Conservation (phyloP, 2,888 invertebrate species). For the Lasius fuliginosus region DNA sequence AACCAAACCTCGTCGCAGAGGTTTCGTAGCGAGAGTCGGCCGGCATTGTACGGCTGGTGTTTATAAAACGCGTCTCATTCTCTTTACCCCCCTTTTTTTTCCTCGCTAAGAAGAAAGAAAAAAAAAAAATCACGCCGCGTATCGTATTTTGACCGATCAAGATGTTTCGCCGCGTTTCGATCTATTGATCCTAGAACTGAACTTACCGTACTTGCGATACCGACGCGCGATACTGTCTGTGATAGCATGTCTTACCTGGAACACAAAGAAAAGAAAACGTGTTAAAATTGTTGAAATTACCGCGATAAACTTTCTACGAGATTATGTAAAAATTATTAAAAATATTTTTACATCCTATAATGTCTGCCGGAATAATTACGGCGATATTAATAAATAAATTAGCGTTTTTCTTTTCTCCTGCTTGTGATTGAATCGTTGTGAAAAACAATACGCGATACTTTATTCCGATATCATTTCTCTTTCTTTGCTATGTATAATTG, state of each 20-base stretch:
- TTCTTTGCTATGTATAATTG: not conserved
- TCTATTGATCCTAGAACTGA: not conserved
- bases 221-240: not conserved
- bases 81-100: constrained; percentile 15
- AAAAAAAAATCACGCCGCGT: not conserved
- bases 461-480: not conserved
- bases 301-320: not conserved
- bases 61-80: constrained; percentile 69
- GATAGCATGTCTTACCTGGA: constrained; percentile 76
- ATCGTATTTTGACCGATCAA: constrained; percentile 13
- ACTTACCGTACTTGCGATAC: constrained; percentile 16
- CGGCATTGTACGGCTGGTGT: constrained; percentile 70
- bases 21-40: constrained; percentile 72
- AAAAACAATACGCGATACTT: not conserved
- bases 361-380: not conserved
- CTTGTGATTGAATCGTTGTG: not conserved
- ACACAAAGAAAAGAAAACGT: constrained; percentile 47
- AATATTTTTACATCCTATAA: not conserved
- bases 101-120: constrained; percentile 16
- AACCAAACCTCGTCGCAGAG: constrained; percentile 81
- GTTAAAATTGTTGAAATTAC: not conserved
- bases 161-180: not conserved
- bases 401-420: not conserved
- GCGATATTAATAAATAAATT: not conserved
- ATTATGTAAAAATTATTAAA: not conserved